Evolutionary conservation across 2,888 invertebrate species (phyloP), one percentile per base, ranked within the genome.

Genomic region (Alcis repandata): DNA sequence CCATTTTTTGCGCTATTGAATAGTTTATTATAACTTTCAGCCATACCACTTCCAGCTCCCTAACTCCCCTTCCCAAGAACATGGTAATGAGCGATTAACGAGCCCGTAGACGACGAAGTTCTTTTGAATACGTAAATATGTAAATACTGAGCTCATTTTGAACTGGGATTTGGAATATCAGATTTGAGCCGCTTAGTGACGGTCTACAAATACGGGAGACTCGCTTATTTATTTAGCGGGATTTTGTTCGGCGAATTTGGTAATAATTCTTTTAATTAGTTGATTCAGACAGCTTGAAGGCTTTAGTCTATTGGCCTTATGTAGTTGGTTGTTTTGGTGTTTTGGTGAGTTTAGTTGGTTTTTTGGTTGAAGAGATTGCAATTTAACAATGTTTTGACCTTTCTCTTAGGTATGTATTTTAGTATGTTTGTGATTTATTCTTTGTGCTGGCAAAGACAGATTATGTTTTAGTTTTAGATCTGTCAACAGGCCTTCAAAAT

Each of bases 101-200:
- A 67, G 68, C 65, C 70, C 63, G 62, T 56, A 53, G 71, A 59
- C 58, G 38, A 56, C 61, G 66, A 69, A 80, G 74, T 80, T 80
- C 78, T 79, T 81, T 78, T 80, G 84, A 84, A 86, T 86, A 80
- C 63, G 80, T 84, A 82, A 85, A 85, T 85, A 85, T 83, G 80
- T 82, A 82, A 84, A 84, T 83, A 80, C 54, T 71, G 36, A 51
- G 60, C 49, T 61, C 68, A 72, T 77, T 77, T 72, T 70, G 71
- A 62, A 62, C 67, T 59, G 65, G 70, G 73, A 76, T 78, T 75
- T 45, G 63, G 71, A 70, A 70, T 76, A 74, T 71, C 52, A 72
- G 74, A 74, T 74, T 52, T 61, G 49, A 64, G 57, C 43, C 51
- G 53, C 59, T 63, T 54, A 51, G n/a, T 38, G 19, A 8, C 19